Evolutionary conservation across 2,888 invertebrate genomes (phyloP).

Genomic region (Amblyjoppa proteus): DNA sequence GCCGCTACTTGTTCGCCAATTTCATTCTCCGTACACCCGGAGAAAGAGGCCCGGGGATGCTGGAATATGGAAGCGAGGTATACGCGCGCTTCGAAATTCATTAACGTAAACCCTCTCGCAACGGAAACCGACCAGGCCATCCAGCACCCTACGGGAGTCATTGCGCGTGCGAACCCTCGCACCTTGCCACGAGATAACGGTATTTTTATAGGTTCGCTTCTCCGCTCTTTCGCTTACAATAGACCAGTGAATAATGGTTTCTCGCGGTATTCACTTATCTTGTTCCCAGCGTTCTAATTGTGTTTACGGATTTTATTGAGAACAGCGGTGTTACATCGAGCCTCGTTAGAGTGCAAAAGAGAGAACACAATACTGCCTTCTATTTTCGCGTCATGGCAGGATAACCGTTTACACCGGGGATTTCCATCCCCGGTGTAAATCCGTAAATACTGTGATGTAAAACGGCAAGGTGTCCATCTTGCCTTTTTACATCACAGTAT

Average conservation of each 20-base stretch:
- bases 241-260: conserved; percentile 58
- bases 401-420: too few relatives aligned
- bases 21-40: conserved; percentile 6
- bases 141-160: conserved; percentile 7
- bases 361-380: too few relatives aligned
- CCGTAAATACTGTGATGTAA: too few relatives aligned
- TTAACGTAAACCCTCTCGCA: conserved; percentile 71
- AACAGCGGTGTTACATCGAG: background rate
- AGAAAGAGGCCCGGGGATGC: conserved; percentile 68
- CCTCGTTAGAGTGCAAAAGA: too few relatives aligned
- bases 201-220: conserved; percentile 77
- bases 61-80: conserved; percentile 63
- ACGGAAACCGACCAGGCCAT: background rate
- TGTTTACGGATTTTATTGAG: conserved; percentile 5
- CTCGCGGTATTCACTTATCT: background rate
- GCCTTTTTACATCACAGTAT: too few relatives aligned
- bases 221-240: conserved; percentile 52
- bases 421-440: too few relatives aligned
- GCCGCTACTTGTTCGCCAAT: conserved; percentile 1
- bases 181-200: conserved; percentile 75
- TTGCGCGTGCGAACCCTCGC: conserved; percentile 70
- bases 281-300: background rate
- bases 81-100: conserved; percentile 76
- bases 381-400: too few relatives aligned
- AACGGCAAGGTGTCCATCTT: too few relatives aligned